phyloP scores from a whole-genome alignment of 2,888 invertebrate species.

The Agelastica alni region DNA sequence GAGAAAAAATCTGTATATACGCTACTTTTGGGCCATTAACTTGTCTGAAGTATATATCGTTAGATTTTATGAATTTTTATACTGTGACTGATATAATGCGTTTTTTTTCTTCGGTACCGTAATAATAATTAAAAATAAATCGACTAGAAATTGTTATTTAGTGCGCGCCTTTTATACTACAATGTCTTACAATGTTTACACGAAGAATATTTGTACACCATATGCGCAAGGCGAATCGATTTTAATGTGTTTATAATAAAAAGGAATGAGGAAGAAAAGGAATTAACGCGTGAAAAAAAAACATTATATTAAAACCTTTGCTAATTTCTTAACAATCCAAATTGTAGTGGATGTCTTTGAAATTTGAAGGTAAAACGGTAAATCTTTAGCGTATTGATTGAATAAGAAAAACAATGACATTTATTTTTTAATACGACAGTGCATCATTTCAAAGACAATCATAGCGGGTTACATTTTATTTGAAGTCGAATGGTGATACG shows the following conservation, averaged over 20 bases:
- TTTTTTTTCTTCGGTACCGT: not conserved
- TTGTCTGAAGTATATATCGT: slow-evolving; percentile 21
- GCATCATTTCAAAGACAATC: no score
- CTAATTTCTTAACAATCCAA: no score
- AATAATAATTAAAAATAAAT: slow-evolving; percentile 13
- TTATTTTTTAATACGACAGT: no score
- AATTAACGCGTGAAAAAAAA: no score
- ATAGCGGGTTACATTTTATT: no score
- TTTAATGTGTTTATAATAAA: slow-evolving; percentile 1
- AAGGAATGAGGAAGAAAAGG: no score
- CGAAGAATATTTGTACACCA: slow-evolving; percentile 7
- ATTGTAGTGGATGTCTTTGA: no score
- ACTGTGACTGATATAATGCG: slow-evolving; percentile 19
- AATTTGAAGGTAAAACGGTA: no score
- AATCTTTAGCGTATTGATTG: no score
- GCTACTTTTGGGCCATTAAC: slow-evolving; percentile 18
- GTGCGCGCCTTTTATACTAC: not conserved
- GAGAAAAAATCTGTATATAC: slow-evolving; percentile 13
- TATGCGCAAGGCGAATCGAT: slow-evolving; percentile 13
- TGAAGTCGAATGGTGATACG: no score
- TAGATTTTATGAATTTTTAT: slow-evolving; percentile 23
- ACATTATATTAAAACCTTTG: no score
- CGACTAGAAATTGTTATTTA: not conserved
- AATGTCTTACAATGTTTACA: not conserved
- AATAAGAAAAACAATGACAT: no score